These are phyloP conservation scores for Physeter macrocephalus DNA, from an alignment of 2,113 vertebrate genomes.

Conservation along the genomic window DNA sequence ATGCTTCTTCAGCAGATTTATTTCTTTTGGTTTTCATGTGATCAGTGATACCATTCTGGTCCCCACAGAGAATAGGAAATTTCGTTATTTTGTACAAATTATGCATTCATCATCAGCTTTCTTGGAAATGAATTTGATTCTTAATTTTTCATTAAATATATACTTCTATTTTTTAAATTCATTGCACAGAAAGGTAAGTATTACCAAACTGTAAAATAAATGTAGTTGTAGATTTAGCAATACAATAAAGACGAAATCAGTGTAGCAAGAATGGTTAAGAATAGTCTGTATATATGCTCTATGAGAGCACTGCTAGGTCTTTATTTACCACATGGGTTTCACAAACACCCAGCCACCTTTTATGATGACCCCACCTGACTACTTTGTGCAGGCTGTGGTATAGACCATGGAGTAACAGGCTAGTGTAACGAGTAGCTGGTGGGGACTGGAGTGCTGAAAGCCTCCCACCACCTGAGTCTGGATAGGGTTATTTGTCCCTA, in stretches of 20 bases:
- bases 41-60: constrained; percentile 30
- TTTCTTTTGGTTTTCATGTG: constrained; percentile 42
- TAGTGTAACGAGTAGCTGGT: not conserved
- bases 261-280: not conserved
- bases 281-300: not conserved
- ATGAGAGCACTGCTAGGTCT: not conserved
- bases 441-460: not conserved
- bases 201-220: constrained; percentile 23
- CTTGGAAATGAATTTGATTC: not conserved
- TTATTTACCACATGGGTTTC: not conserved
- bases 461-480: not conserved
- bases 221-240: not conserved
- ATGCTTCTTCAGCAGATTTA: constrained; percentile 42
- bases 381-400: not conserved
- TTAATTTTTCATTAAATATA: constrained; percentile 30
- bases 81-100: not conserved
- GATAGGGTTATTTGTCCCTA: not conserved
- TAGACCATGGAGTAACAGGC: not conserved
- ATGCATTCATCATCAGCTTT: not conserved
- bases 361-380: not conserved
- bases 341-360: not conserved
- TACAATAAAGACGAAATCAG: not conserved
- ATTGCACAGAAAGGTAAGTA: constrained; percentile 26
- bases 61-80: not conserved
- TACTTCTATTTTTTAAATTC: constrained; percentile 1